These are phyloP conservation scores for Agrotis exclamationis DNA, from an alignment of 2,888 invertebrate genomes.

Conservation along the genomic window DNA sequence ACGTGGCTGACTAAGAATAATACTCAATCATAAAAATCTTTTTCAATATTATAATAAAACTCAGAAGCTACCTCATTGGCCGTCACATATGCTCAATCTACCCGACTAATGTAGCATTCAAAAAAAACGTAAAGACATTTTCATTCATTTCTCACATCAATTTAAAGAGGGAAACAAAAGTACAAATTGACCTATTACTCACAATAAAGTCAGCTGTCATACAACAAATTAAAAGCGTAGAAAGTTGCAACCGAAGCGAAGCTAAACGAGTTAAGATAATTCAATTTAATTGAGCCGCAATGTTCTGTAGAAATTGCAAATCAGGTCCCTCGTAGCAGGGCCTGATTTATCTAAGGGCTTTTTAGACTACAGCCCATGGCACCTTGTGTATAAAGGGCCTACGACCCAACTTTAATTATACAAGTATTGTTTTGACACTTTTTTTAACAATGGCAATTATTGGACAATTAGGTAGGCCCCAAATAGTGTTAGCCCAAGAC, in stretches of 20 bases:
- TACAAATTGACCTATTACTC: slow-evolving; percentile 32
- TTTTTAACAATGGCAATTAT: too few relatives aligned
- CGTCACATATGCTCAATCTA: neutral
- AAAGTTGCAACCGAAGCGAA: slow-evolving; percentile 39
- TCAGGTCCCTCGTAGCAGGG: slow-evolving; percentile 46
- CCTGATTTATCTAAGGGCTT: too few relatives aligned
- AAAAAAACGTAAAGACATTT: slow-evolving; percentile 20
- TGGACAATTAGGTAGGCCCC: too few relatives aligned
- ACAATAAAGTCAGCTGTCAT: slow-evolving; percentile 20
- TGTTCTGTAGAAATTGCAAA: slow-evolving; percentile 61
- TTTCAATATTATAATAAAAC: neutral
- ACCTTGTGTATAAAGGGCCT: too few relatives aligned
- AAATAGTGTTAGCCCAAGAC: too few relatives aligned
- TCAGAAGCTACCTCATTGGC: neutral
- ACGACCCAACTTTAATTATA: too few relatives aligned
- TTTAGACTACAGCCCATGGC: too few relatives aligned
- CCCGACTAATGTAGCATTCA: neutral
- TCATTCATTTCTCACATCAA: neutral
- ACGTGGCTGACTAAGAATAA: too few relatives aligned
- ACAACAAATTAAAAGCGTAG: slow-evolving; percentile 40
- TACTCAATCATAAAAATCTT: too few relatives aligned
- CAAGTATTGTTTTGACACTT: too few relatives aligned
- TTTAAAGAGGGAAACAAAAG: slow-evolving; percentile 33
- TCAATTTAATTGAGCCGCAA: slow-evolving; percentile 52
- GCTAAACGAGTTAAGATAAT: slow-evolving; percentile 53